Conservation (phyloP, 2,888 invertebrate species). For the Chaetogeoica ovagalla region DNA sequence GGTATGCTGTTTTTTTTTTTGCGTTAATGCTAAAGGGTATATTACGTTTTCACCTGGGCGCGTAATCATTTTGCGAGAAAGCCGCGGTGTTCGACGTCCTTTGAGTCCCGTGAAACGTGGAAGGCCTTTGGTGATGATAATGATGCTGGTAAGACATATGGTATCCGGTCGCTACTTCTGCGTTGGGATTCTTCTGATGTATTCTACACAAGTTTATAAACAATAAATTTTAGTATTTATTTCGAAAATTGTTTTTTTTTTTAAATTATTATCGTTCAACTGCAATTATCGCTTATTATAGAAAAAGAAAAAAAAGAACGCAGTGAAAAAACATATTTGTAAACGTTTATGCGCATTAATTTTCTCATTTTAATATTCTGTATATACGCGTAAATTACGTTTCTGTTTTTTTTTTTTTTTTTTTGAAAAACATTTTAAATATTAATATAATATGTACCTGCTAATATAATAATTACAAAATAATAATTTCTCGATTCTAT, state of each 20-base stretch:
- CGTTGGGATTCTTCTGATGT: slow-evolving; percentile 38
- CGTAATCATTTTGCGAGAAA: slow-evolving; percentile 44
- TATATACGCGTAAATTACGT: no score
- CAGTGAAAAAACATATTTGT: no score
- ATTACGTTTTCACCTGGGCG: slow-evolving; percentile 29
- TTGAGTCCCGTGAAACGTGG: slow-evolving; percentile 41
- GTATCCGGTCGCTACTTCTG: slow-evolving; percentile 45
- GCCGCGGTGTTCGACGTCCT: slow-evolving; percentile 10
- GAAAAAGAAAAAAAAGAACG: no score
- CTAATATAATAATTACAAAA: neutral
- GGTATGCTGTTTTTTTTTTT: neutral
- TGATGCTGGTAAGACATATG: slow-evolving; percentile 52
- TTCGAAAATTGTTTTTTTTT: neutral
- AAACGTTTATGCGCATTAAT: no score
- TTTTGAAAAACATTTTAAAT: no score
- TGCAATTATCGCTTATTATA: no score
- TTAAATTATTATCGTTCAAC: neutral
- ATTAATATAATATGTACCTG: neutral
- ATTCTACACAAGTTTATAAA: slow-evolving; percentile 11
- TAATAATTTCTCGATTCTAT: neutral
- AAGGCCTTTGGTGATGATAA: slow-evolving; percentile 44
- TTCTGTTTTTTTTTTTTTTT: no score
- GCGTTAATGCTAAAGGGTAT: no score
- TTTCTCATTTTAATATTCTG: no score
- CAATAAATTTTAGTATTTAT: neutral